A percentile compares a stretch with the other conserved stretches of the same genome.
Conservation (phyloP, 2,113 vertebrate genomes). For the Octodon degus region DNA sequence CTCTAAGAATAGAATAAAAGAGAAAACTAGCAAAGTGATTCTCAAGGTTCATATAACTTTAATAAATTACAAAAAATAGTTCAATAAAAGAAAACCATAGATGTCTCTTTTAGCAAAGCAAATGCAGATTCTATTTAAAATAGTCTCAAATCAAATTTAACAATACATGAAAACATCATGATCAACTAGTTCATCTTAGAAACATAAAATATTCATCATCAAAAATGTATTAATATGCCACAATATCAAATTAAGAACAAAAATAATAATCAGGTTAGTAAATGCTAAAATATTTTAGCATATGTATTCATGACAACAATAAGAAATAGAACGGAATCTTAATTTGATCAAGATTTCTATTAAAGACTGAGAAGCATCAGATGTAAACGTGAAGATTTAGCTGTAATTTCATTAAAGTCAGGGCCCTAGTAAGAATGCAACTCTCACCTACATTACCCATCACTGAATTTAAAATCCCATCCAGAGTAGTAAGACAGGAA, state of each 20-base stretch:
- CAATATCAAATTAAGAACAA: constrained; percentile 6
- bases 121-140: background rate
- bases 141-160: background rate
- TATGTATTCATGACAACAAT: background rate
- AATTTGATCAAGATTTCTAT: background rate
- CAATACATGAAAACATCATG: background rate
- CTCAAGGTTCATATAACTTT: background rate
- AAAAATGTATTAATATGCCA: background rate
- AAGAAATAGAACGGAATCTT: background rate
- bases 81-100: background rate
- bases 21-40: background rate
- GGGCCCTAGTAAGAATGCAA: background rate
- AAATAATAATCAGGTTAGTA: background rate
- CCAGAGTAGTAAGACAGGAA: background rate
- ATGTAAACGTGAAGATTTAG: background rate
- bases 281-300: background rate
- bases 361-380: background rate
- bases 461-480: background rate
- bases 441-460: background rate
- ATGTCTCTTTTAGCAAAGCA: background rate
- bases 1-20: background rate
- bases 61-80: background rate
- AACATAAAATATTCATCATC: background rate
- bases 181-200: constrained; percentile 9
- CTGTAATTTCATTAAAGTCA: constrained; percentile 1